phyloP scores from a whole-genome alignment of 2,113 vertebrate species.

The Centropus bengalensis region DNA sequence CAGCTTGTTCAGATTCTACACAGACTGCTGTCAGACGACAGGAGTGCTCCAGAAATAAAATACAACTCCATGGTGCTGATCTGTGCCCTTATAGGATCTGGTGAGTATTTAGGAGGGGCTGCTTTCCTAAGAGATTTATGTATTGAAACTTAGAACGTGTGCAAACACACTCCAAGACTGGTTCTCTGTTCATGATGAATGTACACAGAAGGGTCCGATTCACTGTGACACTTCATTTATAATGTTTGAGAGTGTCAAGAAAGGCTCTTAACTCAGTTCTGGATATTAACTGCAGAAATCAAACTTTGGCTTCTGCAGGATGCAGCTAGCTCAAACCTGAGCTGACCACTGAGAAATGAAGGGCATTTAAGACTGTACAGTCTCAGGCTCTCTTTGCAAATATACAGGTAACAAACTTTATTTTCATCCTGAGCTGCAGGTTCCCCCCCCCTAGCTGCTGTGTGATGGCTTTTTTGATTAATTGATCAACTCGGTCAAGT shows the following conservation, averaged over 20 bases:
- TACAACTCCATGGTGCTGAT: slow-evolving; percentile 99
- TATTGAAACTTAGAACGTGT: background rate
- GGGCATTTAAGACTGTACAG: background rate
- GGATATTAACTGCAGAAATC: background rate
- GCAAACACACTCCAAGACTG: background rate
- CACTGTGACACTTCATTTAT: background rate
- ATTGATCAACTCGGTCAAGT: background rate
- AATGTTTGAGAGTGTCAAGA: background rate
- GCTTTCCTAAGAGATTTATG: background rate
- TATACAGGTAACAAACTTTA: background rate
- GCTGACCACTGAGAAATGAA: background rate
- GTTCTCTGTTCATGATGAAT: background rate
- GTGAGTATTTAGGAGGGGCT: slow-evolving; percentile 71
- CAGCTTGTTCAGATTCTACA: slow-evolving; percentile 93
- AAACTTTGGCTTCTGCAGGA: background rate
- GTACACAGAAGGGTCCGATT: background rate
- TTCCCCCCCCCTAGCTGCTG: background rate
- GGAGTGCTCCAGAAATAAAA: slow-evolving; percentile 96
- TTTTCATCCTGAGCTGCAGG: background rate
- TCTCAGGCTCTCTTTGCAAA: background rate
- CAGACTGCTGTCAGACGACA: slow-evolving; percentile 92
- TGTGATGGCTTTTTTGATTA: background rate
- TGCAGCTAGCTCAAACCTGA: background rate
- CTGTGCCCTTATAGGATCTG: slow-evolving; percentile 94
- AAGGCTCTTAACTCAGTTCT: background rate